Percentiles rank a stretch among this genome's conserved stretches.
Conservation (phyloP, 2,888 invertebrate genomes). For the Ceramica pisi region DNA sequence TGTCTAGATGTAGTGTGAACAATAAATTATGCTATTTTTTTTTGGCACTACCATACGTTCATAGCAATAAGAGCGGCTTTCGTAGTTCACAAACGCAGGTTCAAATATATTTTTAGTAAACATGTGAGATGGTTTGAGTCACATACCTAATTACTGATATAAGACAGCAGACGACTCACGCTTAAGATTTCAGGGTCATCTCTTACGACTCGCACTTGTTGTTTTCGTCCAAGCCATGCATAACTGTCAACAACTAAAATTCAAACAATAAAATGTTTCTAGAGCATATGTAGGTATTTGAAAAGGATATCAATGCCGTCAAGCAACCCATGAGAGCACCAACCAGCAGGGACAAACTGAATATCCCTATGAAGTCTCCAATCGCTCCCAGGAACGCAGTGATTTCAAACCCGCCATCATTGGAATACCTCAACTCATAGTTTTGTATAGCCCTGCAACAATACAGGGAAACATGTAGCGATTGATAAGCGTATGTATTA, state of each 20-base stretch:
- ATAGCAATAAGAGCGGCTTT: neutral
- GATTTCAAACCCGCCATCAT: conserved; percentile 96
- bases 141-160: conserved; percentile 7
- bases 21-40: neutral
- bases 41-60: neutral
- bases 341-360: conserved; percentile 97
- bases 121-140: conserved; percentile 16
- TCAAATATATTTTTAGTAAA: neutral
- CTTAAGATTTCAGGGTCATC: conserved; percentile 14
- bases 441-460: conserved; percentile 95
- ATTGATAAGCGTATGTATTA: conserved; percentile 8
- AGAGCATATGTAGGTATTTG: conserved; percentile 50
- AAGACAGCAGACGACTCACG: conserved; percentile 1
- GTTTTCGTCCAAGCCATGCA: conserved; percentile 24
- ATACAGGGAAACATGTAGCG: conserved; percentile 19
- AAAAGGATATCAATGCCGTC: conserved; percentile 98
- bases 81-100: neutral
- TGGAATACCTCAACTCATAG: conserved; percentile 96
- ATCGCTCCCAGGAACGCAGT: conserved; percentile 96
- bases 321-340: conserved; percentile 98
- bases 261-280: neutral
- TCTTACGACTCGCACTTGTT: conserved; percentile 16
- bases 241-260: neutral
- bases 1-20: neutral
- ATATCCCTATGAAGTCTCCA: conserved; percentile 97